These are phyloP conservation scores for Diadophis punctatus DNA, from an alignment of 2,113 vertebrate species.

Conservation along the genomic window DNA sequence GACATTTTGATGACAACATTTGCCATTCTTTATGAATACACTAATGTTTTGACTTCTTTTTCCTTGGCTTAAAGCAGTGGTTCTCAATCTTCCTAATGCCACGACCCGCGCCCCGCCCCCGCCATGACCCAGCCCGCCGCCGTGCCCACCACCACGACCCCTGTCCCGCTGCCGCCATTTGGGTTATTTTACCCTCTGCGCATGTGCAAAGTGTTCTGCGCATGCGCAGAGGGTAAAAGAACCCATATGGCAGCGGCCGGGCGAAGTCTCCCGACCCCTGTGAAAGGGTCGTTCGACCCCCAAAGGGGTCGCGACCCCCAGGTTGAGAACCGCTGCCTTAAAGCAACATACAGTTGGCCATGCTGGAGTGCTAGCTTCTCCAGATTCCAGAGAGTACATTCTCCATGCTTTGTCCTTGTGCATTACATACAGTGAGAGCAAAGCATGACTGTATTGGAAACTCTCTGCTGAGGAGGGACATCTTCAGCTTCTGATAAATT, in stretches of 20 bases:
- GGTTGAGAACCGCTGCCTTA: neutral
- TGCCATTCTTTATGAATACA: neutral
- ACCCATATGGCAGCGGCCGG: too few species aligned
- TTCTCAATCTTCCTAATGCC: too few species aligned
- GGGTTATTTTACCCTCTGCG: too few species aligned
- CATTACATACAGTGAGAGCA: neutral
- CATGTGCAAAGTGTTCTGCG: too few species aligned
- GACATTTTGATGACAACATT: neutral
- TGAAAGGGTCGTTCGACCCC: too few species aligned
- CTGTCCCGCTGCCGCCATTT: too few species aligned
- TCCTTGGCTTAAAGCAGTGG: neutral
- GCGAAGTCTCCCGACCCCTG: too few species aligned
- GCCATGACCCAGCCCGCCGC: too few species aligned
- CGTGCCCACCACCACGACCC: too few species aligned
- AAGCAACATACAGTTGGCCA: neutral
- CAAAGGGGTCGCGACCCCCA: too few species aligned
- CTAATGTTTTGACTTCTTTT: neutral
- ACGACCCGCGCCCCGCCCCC: too few species aligned
- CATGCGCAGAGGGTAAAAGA: too few species aligned
- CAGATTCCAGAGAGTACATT: neutral
- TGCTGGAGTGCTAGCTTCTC: neutral
- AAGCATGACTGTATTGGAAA: neutral
- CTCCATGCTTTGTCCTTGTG: neutral
- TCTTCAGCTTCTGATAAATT: neutral
- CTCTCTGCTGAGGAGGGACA: neutral